Base-by-base conservation (phyloP, 2,888 invertebrate genomes). In the Drosophila tanythrix region DNA sequence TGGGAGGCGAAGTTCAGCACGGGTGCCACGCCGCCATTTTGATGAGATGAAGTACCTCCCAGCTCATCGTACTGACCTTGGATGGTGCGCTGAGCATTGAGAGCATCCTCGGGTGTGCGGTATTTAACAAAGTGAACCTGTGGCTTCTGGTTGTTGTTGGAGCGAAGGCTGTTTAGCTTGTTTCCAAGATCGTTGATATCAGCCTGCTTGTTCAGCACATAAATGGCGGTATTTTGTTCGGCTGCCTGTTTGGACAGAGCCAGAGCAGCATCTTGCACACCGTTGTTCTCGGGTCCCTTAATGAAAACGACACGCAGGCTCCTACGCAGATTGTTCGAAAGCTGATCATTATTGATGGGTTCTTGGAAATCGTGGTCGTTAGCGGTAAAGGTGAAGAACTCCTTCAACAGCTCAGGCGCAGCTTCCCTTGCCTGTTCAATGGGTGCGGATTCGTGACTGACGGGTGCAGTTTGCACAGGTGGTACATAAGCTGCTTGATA, bases 61-160 rank as follows among this genome's bases (percentile, higher is more conserved):
- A 89, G 65, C 33, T 83, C 72, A 65, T 92, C 92, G 53, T 92
- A 92, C 64, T 92, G 91, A 0, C 70, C 70, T 82, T 92, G 91
- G 48, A 93, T 92, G 29, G 86, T 70, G 8, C 76, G 86, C 67
- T 92, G 92, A 0, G 93, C 92, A 51, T 92, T 88, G 56, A 72
- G 70, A 11, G 92, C 93, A 78, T 92, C 92, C 73, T 91, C 86
- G 8, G 82, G 76, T 0, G 92, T 93, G 66, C 91, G 91, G 72
- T 93, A 93, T 71, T 93, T 93, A 52, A 93, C 92, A 50, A 92
- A 92, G 64, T 91, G 91, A 3, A 92, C 92, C 70, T 92, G 91
- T 36, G 92, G 92, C 69, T 90, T 91, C 66, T 88, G 79, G 63
- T 81, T 79, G 63, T 82, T 76, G 59, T 84, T 82, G 73, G 76